Percentiles rank a stretch among this genome's conserved stretches.
These are phyloP conservation scores for Brachycybe producta DNA, from an alignment of 2,888 invertebrate genomes.

Conservation along the genomic window DNA sequence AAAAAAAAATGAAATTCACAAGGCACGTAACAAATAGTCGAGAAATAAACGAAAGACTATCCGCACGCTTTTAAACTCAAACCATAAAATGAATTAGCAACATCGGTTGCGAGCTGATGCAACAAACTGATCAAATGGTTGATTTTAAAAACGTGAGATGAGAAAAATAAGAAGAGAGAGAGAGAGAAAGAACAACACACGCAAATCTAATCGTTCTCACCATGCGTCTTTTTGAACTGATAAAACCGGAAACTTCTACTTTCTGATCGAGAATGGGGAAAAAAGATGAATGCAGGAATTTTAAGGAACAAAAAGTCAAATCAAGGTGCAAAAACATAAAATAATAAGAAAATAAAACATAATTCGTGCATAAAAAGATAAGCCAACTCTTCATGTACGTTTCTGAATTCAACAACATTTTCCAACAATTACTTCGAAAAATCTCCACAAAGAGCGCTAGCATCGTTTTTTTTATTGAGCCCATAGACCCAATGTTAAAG, in stretches of 20 bases:
- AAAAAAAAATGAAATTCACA: too few species aligned
- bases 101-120: background rate
- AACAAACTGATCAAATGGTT: background rate
- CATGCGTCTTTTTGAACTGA: conserved; percentile 22
- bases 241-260: conserved; percentile 21
- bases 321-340: conserved; percentile 4
- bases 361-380: too few species aligned
- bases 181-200: background rate
- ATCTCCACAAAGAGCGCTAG: too few species aligned
- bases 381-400: too few species aligned
- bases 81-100: background rate
- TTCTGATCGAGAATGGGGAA: conserved; percentile 11
- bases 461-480: too few species aligned
- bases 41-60: too few species aligned
- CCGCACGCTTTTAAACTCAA: background rate
- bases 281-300: conserved; percentile 1
- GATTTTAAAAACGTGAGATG: background rate
- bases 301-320: conserved; percentile 8
- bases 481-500: too few species aligned
- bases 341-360: conserved; percentile 7
- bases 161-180: background rate
- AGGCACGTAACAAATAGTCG: too few species aligned
- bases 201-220: conserved; percentile 19
- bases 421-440: too few species aligned
- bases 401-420: too few species aligned